These are phyloP conservation scores for Crepidodera aurea DNA, from an alignment of 2,888 invertebrate genomes.

Conservation along the genomic window DNA sequence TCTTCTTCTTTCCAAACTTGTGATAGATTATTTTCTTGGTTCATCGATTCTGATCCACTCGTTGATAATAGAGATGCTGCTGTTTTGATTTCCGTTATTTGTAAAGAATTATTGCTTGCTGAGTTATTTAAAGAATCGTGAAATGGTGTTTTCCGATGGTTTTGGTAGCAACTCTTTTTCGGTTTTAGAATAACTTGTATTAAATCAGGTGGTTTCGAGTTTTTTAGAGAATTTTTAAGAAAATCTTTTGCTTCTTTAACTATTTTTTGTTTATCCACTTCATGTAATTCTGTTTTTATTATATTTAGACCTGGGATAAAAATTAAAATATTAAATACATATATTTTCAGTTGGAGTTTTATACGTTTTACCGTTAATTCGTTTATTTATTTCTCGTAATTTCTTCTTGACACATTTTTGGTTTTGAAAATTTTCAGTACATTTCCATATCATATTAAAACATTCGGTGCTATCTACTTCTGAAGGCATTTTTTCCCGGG, in stretches of 20 bases:
- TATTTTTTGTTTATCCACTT: neutral
- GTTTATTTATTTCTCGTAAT: neutral
- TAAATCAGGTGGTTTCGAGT: neutral
- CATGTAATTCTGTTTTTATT: neutral
- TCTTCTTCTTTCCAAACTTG: neutral
- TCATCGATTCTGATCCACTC: neutral
- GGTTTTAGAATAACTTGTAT: neutral
- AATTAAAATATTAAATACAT: too few species aligned
- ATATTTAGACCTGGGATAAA: neutral
- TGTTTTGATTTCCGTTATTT: too few species aligned
- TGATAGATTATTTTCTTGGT: neutral
- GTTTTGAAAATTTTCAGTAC: too few species aligned
- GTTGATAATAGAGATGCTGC: neutral
- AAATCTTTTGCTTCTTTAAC: neutral
- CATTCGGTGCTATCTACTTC: too few species aligned
- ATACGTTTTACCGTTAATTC: neutral
- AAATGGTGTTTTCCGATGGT: too few species aligned
- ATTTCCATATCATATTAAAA: too few species aligned
- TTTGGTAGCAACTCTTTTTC: too few species aligned
- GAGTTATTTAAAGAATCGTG: too few species aligned
- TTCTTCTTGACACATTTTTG: neutral
- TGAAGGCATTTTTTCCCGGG: neutral
- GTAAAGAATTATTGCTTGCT: too few species aligned
- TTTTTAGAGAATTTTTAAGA: too few species aligned
- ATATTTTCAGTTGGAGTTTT: too few species aligned